phyloP scores from a whole-genome alignment of 2,113 vertebrate genomes.

The Sturnus vulgaris region DNA sequence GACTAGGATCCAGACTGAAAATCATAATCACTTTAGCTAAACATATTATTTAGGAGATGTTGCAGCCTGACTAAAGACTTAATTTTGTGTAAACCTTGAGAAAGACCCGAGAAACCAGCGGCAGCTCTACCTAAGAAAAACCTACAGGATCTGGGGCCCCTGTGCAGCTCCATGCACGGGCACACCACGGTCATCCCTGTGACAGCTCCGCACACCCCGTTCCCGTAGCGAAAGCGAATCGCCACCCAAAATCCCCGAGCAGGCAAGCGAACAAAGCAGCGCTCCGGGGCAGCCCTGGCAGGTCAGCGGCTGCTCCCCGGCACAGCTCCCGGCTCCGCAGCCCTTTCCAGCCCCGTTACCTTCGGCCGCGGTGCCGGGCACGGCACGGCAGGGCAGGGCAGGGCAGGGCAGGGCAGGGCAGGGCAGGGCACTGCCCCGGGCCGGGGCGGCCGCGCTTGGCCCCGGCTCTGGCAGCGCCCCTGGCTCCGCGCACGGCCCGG shows the following conservation, averaged over 20 bases:
- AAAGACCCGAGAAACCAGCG: not conserved
- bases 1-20: not conserved
- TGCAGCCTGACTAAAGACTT: not conserved
- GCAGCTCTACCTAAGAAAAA: not conserved
- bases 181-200: not conserved
- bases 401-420: too few relatives aligned
- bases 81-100: not conserved
- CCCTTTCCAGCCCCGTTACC: not conserved
- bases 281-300: not conserved
- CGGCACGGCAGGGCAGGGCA: too few relatives aligned
- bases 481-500: not conserved
- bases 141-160: not conserved
- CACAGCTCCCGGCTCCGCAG: accelerated
- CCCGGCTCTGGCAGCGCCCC: not conserved
- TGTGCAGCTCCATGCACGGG: not conserved
- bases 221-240: not conserved
- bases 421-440: too few relatives aligned
- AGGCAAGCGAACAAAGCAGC: not conserved
- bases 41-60: not conserved
- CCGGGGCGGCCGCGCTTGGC: not conserved
- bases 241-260: not conserved
- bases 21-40: not conserved
- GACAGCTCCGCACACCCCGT: not conserved
- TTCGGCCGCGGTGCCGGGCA: not conserved
- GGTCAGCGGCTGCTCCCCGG: not conserved